Base-by-base conservation (phyloP, 1,140 invertebrate genomes). In the Mamestra configurata region DNA sequence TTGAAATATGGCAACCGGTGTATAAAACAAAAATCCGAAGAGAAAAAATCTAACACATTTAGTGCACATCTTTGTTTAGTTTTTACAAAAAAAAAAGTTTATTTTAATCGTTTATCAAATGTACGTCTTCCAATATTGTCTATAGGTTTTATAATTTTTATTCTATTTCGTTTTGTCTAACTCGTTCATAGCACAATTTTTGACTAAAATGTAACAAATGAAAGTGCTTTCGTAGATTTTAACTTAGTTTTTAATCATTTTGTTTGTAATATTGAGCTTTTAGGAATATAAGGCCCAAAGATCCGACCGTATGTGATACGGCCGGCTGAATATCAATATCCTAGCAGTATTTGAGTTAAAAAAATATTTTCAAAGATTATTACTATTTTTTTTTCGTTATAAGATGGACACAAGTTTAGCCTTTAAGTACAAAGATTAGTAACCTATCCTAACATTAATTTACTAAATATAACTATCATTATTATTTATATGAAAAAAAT, bases 231-330 rank as follows among this genome's bases (percentile, higher is more conserved):
- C 84, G 68, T 86, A 84, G 81, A 24, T 82, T 84, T 85, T 84
- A 88, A 85, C 61, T 82, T 88, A 86, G 84, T 75, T 87, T 89
- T 82, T 88, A 86, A 80, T 7, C 18, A 18, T 83, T 81, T 85
- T 84, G 77, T 83, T 86, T 79, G 81, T 85, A 86, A 82, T 82
- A 53, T 70, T 84, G 86, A 89, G 86, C 90, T 91, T 92, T 76
- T 92, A 90, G 88, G 86, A 88, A 86, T 80, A 72, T 93, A 92
- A 93, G 93, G 88, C 90, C 93, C 92, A 94, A 94, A 94, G 92
- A 94, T 87, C 82, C 86, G 82, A 37, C 79, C 87, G 90, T 88
- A 92, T 92, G 7, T 86, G 77, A 92, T 93, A 75, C 87, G 89
- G 80, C 79, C 66, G 72, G 66, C 72, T 70, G 82, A 85, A 82